Evolutionary conservation across 2,113 vertebrate species (phyloP).

Genomic region (Ochotona princeps): DNA sequence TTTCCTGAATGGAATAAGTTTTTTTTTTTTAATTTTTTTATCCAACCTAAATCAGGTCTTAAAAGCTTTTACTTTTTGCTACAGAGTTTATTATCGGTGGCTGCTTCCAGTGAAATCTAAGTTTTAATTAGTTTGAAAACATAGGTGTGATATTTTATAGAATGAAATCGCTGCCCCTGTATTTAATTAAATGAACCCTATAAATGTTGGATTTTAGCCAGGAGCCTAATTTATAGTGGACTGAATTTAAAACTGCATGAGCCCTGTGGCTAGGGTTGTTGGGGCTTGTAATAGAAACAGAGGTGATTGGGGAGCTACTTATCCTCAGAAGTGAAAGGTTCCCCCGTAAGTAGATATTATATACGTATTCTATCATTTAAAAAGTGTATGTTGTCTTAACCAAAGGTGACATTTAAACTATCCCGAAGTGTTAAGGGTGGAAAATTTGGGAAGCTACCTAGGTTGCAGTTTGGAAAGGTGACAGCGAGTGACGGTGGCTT

Average conservation of each 20-base stretch:
- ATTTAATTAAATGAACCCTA: constrained; percentile 78
- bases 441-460: neutral
- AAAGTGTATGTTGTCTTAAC: neutral
- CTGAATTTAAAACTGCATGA: constrained; percentile 48
- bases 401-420: neutral
- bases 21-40: constrained; percentile 31
- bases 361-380: neutral
- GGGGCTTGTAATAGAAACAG: neutral
- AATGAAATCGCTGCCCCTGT: constrained; percentile 63
- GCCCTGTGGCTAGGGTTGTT: constrained; percentile 19
- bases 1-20: constrained; percentile 8
- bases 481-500: neutral
- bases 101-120: constrained; percentile 46
- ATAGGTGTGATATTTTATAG: constrained; percentile 76
- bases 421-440: neutral
- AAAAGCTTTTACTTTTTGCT: constrained; percentile 10
- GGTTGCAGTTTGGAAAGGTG: neutral
- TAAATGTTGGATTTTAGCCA: constrained; percentile 67
- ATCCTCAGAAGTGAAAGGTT: neutral
- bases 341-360: neutral
- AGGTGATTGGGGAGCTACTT: neutral
- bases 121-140: constrained; percentile 76
- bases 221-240: constrained; percentile 61
- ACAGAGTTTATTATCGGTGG: neutral
- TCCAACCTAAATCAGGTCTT: neutral